A percentile compares a stretch with the other conserved stretches of the same genome.
phyloP scores from a whole-genome alignment of 2,888 invertebrate genomes.

The Trisateles emortualis region DNA sequence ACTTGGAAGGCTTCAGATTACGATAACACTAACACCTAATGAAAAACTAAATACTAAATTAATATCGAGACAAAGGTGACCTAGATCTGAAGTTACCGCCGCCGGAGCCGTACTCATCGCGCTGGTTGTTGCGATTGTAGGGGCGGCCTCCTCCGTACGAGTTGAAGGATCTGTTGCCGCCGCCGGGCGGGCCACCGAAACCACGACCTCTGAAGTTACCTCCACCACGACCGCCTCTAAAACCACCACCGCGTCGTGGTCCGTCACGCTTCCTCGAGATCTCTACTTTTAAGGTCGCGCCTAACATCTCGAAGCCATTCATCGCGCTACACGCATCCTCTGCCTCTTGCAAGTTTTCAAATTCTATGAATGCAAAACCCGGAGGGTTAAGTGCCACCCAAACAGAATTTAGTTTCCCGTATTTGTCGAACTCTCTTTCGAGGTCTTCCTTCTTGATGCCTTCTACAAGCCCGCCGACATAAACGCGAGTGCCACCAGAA shows the following conservation, averaged over 20 bases:
- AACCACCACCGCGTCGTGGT: conserved; percentile 88
- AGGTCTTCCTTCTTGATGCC: conserved; percentile 97
- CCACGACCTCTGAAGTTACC: conserved; percentile 83
- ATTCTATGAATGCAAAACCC: conserved; percentile 97
- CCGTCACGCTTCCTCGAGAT: conserved; percentile 94
- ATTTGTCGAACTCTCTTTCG: conserved; percentile 96
- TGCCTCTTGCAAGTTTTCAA: conserved; percentile 95
- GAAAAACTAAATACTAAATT: conserved; percentile 77
- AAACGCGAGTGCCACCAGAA: conserved; percentile 91
- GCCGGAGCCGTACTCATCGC: conserved; percentile 79
- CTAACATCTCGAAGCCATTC: conserved; percentile 95
- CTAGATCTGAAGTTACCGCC: conserved; percentile 86
- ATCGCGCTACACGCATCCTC: conserved; percentile 95
- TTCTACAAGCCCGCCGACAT: conserved; percentile 96
- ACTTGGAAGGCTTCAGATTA: conserved; percentile 87
- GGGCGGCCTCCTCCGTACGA: conserved; percentile 83
- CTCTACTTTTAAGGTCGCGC: conserved; percentile 95
- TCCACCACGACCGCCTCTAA: conserved; percentile 83
- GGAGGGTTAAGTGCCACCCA: conserved; percentile 98
- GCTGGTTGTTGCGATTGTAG: conserved; percentile 70
- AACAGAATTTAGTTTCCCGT: conserved; percentile 96
- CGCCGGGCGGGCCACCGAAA: conserved; percentile 81
- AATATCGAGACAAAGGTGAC: conserved; percentile 82
- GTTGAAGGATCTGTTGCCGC: conserved; percentile 85
- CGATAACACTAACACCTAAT: conserved; percentile 85